Evolutionary conservation across 2,113 vertebrate species (phyloP).

Genomic region (Sarotherodon lohbergeri): DNA sequence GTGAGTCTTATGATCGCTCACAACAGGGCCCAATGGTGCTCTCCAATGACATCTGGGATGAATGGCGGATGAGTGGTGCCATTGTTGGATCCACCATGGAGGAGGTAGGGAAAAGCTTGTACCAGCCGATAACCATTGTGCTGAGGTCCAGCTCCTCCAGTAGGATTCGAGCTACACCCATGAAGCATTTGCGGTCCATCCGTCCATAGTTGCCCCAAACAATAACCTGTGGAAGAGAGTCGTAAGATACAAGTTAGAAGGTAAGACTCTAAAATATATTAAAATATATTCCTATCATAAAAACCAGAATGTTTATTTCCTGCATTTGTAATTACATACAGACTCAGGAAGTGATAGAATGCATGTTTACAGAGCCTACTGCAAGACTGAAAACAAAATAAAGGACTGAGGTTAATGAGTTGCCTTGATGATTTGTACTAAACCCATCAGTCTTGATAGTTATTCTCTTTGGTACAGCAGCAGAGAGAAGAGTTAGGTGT

Average conservation of each 20-base stretch:
- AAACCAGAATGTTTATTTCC: background rate
- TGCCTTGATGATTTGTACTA: background rate
- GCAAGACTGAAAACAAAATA: background rate
- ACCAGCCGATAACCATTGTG: slow-evolving; percentile 93
- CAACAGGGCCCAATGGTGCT: slow-evolving; percentile 95
- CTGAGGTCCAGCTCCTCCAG: slow-evolving; percentile 97
- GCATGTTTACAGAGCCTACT: background rate
- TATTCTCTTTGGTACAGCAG: background rate
- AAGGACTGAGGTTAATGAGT: background rate
- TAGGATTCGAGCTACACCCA: slow-evolving; percentile 94
- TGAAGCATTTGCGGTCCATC: slow-evolving; percentile 98
- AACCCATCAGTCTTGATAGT: background rate
- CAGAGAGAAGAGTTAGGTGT: background rate
- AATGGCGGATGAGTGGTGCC: slow-evolving; percentile 90
- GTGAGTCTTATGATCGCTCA: slow-evolving; percentile 85
- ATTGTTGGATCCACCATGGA: slow-evolving; percentile 97
- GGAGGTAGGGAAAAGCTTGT: slow-evolving; percentile 98
- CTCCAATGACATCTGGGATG: slow-evolving; percentile 95
- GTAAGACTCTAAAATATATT: background rate
- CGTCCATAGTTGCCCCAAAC: slow-evolving; percentile 98
- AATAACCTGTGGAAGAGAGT: slow-evolving; percentile 79
- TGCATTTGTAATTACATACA: background rate
- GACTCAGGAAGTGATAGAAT: background rate
- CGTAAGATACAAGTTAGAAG: background rate
- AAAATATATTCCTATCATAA: background rate